Base-by-base conservation (phyloP, 2,888 invertebrate species). In the Nomada hirtipes region DNA sequence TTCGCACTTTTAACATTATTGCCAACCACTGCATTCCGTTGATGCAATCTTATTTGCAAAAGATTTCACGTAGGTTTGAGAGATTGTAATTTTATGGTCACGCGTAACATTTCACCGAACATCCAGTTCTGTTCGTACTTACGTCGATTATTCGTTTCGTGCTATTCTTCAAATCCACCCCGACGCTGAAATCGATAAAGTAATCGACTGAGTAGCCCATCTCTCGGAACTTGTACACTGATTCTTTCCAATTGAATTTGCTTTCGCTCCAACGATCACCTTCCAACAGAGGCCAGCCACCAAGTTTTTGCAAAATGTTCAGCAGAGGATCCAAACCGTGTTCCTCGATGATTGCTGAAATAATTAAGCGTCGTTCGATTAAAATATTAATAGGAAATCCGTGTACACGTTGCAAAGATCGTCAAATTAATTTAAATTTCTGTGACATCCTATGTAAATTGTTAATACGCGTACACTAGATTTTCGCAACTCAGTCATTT, bases 231-330 rank as follows among this genome's bases (percentile, higher is more conserved):
- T 96, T 96, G 94, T 97, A 98, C 10, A 98, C 97, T 0, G 97
- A 96, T 86, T 97, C 95, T 89, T 96, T 96, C 98, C 98, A 98
- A 84, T 96, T 95, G 95, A 97, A 98, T 15, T 94, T 93, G 0
- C 93, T 93, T 2, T 96, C 96, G 86, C 96, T 95, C 98, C 98
- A 98, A 0, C 92, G 85, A 47, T 96, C 95, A 0, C 97, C 98
- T 85, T 97, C 96, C 53, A 98, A 94, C n/a, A 97, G 97, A 0
- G 99, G 99, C 98, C 98, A 99, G 3, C 98, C 98, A 0, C 99
- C 98, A 29, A 99, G 95, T n/a, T 95, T 94, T 52, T 95, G 95
- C 72, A 98, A 94, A 92, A 98, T 96, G 0, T 95, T 94, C 74
- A 95, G 94, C 55, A 98, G 95, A 0, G 98, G 98, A 3, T 94